Conservation (phyloP, 2,888 invertebrate genomes). For the Ischnus inquisitorius region DNA sequence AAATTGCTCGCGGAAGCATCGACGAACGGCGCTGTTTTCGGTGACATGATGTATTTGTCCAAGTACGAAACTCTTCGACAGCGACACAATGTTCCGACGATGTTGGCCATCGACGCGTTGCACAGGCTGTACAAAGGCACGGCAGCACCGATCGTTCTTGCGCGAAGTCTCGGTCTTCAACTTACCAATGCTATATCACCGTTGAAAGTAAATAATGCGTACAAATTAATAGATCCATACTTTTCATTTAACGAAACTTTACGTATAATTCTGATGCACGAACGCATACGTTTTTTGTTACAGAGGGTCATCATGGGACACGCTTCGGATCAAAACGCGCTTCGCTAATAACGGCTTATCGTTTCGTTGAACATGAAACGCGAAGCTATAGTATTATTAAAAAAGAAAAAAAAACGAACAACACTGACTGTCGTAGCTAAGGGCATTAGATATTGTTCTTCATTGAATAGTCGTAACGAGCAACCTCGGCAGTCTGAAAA, state of each 20-base stretch:
- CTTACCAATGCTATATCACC: slow-evolving; percentile 91
- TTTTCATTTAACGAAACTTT: too few relatives aligned
- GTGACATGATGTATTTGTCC: slow-evolving; percentile 89
- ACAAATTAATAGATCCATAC: not conserved
- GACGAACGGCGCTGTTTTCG: slow-evolving; percentile 91
- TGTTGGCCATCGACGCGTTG: slow-evolving; percentile 94
- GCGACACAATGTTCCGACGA: slow-evolving; percentile 94
- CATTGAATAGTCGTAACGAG: not conserved
- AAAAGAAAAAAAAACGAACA: not conserved
- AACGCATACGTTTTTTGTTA: slow-evolving; percentile 62
- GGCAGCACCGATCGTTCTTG: slow-evolving; percentile 91
- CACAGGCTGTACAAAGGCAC: slow-evolving; percentile 93
- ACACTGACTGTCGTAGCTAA: not conserved
- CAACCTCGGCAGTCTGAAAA: too few relatives aligned
- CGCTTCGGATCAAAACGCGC: slow-evolving; percentile 73
- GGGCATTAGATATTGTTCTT: slow-evolving; percentile 12
- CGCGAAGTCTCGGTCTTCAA: slow-evolving; percentile 94
- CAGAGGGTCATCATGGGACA: slow-evolving; percentile 79
- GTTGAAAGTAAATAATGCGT: slow-evolving; percentile 88
- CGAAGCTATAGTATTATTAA: slow-evolving; percentile 1
- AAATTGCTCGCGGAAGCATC: slow-evolving; percentile 90
- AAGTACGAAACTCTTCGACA: slow-evolving; percentile 95
- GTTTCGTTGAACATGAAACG: not conserved
- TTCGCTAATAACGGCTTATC: slow-evolving; percentile 29
- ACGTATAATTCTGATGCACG: not conserved